Conservation (phyloP, 2,888 invertebrate species). For the Archaeoteleia sp. region DNA sequence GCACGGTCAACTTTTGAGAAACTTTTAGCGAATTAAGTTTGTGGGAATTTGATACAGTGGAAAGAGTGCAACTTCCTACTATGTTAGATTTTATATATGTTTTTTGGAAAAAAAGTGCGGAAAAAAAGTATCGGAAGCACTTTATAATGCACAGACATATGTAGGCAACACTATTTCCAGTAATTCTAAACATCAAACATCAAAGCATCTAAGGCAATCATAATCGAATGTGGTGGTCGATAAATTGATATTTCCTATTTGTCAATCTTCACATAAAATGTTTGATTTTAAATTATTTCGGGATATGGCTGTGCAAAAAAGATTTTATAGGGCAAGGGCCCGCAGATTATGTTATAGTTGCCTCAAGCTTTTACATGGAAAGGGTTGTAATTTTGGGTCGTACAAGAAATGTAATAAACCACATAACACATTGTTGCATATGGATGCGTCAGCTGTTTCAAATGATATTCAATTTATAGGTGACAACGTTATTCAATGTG, state of each 20-base stretch:
- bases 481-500: neutral
- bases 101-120: conserved; percentile 10
- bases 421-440: conserved; percentile 26
- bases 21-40: conserved; percentile 3
- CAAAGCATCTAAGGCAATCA: conserved; percentile 2
- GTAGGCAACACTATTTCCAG: neutral
- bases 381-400: conserved; percentile 1
- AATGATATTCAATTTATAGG: too few relatives aligned
- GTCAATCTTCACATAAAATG: conserved; percentile 11
- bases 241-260: neutral
- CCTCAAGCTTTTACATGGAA: conserved; percentile 7
- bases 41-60: conserved; percentile 14
- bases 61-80: neutral
- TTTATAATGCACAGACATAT: neutral
- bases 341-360: neutral
- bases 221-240: neutral
- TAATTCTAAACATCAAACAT: neutral
- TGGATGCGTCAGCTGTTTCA: neutral
- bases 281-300: conserved; percentile 4
- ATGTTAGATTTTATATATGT: neutral
- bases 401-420: conserved; percentile 15
- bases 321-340: too few relatives aligned
- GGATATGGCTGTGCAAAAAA: neutral
- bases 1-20: too few relatives aligned
- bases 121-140: conserved; percentile 9